Conservation (phyloP, 2,888 invertebrate genomes). For the Plebejus anna region DNA sequence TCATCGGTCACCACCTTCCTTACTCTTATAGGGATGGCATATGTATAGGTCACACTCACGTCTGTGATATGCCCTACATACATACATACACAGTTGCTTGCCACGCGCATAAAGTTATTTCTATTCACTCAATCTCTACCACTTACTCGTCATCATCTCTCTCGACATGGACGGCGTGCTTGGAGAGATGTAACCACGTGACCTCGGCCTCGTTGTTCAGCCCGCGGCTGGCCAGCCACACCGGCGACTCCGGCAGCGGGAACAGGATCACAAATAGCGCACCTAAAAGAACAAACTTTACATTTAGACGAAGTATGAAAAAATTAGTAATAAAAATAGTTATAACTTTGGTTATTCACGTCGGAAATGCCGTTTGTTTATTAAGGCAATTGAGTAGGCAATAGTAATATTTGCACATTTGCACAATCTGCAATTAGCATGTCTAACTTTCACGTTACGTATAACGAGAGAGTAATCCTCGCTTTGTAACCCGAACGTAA, state of each 20-base stretch:
- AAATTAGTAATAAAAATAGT: too few relatives aligned
- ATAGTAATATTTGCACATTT: neutral
- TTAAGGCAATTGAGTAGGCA: too few relatives aligned
- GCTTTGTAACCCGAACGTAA: neutral
- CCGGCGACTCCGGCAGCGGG: conserved; percentile 83
- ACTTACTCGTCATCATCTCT: conserved; percentile 56
- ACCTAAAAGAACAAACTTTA: conserved; percentile 40
- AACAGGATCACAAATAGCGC: conserved; percentile 71
- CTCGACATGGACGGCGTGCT: conserved; percentile 59
- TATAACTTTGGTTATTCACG: too few relatives aligned
- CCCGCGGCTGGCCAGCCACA: conserved; percentile 73
- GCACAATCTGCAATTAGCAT: conserved; percentile 1
- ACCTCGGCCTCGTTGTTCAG: conserved; percentile 69
- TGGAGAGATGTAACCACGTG: conserved; percentile 75
- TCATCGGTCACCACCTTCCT: too few relatives aligned
- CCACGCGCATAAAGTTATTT: too few relatives aligned
- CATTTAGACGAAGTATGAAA: too few relatives aligned
- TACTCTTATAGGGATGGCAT: too few relatives aligned
- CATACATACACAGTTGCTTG: too few relatives aligned
- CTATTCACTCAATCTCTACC: conserved; percentile 34
- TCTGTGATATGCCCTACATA: too few relatives aligned
- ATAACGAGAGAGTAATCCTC: neutral
- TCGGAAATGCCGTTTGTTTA: too few relatives aligned
- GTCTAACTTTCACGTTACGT: neutral
- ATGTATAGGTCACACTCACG: too few relatives aligned